These are phyloP conservation scores for Bombus waltoni DNA, from an alignment of 1,140 invertebrate species.

Conservation along the genomic window DNA sequence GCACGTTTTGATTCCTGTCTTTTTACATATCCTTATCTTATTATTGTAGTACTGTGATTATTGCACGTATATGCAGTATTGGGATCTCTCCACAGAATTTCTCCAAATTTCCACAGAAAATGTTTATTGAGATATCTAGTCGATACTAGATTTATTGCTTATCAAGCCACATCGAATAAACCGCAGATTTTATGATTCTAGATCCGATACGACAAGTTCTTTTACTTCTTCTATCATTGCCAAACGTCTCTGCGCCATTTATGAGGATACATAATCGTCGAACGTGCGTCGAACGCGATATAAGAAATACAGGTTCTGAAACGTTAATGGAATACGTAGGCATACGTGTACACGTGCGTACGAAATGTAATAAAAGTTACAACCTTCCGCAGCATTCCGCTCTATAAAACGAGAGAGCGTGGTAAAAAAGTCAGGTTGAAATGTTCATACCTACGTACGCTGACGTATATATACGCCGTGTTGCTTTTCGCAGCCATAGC, in stretches of 20 bases:
- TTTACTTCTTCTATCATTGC: background rate
- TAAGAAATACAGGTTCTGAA: background rate
- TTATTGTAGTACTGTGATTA: no score
- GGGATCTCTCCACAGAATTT: no score
- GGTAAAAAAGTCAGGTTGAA: background rate
- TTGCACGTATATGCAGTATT: no score
- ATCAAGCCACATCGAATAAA: no score
- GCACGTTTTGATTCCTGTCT: no score
- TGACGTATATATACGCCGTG: background rate
- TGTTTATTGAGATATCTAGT: no score
- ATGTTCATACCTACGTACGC: background rate
- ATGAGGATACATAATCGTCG: background rate
- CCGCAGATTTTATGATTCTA: background rate
- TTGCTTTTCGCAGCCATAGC: slow-evolving; percentile 17
- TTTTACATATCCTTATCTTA: no score
- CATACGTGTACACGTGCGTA: no score
- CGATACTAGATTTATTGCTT: no score
- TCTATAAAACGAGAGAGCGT: slow-evolving; percentile 10
- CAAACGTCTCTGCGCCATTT: background rate
- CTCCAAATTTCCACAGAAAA: no score
- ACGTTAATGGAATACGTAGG: background rate
- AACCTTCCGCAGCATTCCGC: background rate
- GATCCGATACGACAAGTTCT: background rate
- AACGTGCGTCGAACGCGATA: background rate
- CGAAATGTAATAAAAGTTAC: background rate